Evolutionary conservation across 2,113 vertebrate species (phyloP), one percentile per base, ranked within the genome.

Genomic region (Podarcis cretensis): DNA sequence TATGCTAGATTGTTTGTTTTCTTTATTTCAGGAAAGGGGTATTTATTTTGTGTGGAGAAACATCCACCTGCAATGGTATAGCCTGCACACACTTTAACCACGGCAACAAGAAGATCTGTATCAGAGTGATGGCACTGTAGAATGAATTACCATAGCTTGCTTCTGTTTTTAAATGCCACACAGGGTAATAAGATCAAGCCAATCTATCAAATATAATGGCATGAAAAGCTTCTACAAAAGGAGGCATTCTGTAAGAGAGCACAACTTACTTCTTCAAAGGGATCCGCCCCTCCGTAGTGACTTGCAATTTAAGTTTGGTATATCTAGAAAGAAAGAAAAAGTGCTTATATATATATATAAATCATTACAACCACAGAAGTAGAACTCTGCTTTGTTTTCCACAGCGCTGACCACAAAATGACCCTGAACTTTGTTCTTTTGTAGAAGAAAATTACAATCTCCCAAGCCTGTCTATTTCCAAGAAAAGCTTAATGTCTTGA

Each of bases 211-310:
- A 3, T 35, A 14, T 2, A 66, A 10, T n/a, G n/a, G 16, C 21
- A 4, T 12, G 35, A 48, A 71, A 18, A 88, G 37, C 3, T 30
- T 40, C 30, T 25, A 14, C 13, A 35, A 20, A 63, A 81, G 71
- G 1, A 59, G 87, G 71, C 32, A 35, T 0, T 0, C 0, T 6
- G n/a, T 16, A 77, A 78, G 3, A 18, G 18, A 65, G 77, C 23
- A 18, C 80, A 92, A 97, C 98, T 98, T 98, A 99, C 99, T 98
- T 99, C 97, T 99, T 99, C 91, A 99, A 97, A 93, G 98, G 98
- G 96, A 99, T 99, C 89, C 98, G 96, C 1, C 98, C 98, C 94
- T 99, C 98, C n/a, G 98, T 97, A 94, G 98, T 99, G 87, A 98
- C 98, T 96, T 99, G 98, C 92, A 99, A 97, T 90, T 98, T 98